phyloP scores from a whole-genome alignment of 2,888 invertebrate genomes.

The Nephrocerus scutellatus region DNA sequence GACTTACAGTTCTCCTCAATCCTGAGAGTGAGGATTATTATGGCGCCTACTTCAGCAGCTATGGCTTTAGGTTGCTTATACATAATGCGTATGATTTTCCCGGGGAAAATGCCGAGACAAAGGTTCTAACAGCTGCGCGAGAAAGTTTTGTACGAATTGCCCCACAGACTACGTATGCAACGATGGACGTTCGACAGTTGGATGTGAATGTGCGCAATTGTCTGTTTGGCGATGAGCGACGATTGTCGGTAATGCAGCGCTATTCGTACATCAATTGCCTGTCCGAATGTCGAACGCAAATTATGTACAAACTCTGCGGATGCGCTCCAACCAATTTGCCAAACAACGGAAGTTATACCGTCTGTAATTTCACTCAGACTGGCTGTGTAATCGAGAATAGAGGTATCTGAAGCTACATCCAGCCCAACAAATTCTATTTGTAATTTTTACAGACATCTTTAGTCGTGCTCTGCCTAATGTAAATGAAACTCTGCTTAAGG shows the following conservation, averaged over 20 bases:
- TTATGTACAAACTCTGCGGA: constrained; percentile 50
- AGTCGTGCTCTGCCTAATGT: constrained; percentile 46
- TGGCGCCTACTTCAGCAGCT: constrained; percentile 55
- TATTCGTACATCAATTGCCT: constrained; percentile 64
- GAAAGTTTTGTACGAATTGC: constrained; percentile 58
- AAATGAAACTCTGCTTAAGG: constrained; percentile 28
- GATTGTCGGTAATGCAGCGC: constrained; percentile 38
- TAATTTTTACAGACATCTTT: constrained; percentile 24
- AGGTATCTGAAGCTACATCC: constrained; percentile 25
- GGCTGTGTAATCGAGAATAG: constrained; percentile 36
- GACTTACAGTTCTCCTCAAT: constrained; percentile 55
- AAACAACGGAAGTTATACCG: constrained; percentile 37
- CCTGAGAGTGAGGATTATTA: constrained; percentile 56
- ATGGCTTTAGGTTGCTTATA: constrained; percentile 57
- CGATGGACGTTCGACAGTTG: constrained; percentile 51
- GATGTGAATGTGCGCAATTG: constrained; percentile 52
- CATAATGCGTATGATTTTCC: constrained; percentile 61
- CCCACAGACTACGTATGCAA: constrained; percentile 59
- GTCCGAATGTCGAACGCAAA: constrained; percentile 51
- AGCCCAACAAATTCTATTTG: not conserved
- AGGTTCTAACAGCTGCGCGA: constrained; percentile 52
- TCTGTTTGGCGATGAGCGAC: constrained; percentile 53
- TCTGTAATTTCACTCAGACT: constrained; percentile 33
- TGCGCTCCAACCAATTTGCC: constrained; percentile 57
- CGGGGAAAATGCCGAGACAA: constrained; percentile 55